These are phyloP conservation scores for Leuciscus waleckii DNA, from an alignment of 2,797 vertebrate species.

Conservation along the genomic window DNA sequence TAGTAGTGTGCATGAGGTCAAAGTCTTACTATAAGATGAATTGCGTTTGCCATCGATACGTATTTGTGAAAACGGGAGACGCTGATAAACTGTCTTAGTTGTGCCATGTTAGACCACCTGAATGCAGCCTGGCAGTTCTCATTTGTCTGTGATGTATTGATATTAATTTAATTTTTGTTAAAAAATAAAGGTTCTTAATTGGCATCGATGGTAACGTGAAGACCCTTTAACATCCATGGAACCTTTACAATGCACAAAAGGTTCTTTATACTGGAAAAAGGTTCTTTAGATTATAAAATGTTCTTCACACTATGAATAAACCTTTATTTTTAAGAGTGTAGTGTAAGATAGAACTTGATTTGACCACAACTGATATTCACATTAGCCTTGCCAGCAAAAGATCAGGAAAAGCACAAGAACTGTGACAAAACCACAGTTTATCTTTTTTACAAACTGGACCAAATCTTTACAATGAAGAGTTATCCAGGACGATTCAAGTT, in stretches of 20 bases:
- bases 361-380: conserved; percentile 44
- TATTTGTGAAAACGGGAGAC: not conserved
- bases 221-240: not conserved
- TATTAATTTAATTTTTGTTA: conserved; percentile 12
- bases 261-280: not conserved
- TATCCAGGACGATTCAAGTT: not conserved
- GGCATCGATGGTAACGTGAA: not conserved
- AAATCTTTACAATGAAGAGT: conserved; percentile 26
- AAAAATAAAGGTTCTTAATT: not conserved
- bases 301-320: not conserved
- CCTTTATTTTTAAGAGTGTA: not conserved
- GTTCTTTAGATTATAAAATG: not conserved
- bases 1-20: conserved; percentile 25
- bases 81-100: conserved; percentile 30
- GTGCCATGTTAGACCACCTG: conserved; percentile 44
- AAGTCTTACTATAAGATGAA: not conserved
- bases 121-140: conserved; percentile 46
- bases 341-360: conserved; percentile 18
- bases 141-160: conserved; percentile 30
- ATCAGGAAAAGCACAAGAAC: conserved; percentile 40
- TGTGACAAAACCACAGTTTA: conserved; percentile 7
- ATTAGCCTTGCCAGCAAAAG: conserved; percentile 43
- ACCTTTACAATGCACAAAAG: not conserved
- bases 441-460: conserved; percentile 34
- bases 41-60: not conserved